Percentiles rank a stretch among this genome's conserved stretches.
Evolutionary conservation across 2,888 invertebrate species (phyloP).

Genomic region (Ochropacha duplaris): DNA sequence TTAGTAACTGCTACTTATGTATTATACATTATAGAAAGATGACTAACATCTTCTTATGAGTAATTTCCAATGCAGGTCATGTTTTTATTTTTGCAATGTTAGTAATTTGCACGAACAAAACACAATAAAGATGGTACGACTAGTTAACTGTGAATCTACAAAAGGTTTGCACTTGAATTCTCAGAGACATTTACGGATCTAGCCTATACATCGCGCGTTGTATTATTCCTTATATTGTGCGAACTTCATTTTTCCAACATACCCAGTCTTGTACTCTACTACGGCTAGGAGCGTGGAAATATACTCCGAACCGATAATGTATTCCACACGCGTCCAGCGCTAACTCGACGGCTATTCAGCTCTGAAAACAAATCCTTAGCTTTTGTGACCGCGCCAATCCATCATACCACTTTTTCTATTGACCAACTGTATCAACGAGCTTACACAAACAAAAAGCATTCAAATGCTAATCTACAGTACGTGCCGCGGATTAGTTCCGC

Average conservation of each 20-base stretch:
- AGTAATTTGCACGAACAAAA: conserved; percentile 15
- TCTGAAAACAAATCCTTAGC: conserved; percentile 78
- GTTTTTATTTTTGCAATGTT: conserved; percentile 2
- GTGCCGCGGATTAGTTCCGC: conserved; percentile 76
- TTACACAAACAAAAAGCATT: conserved; percentile 79
- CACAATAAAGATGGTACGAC: conserved; percentile 19
- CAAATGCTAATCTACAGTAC: conserved; percentile 77
- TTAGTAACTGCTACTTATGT: background rate
- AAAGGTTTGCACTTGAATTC: conserved; percentile 41
- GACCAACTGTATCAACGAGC: conserved; percentile 66
- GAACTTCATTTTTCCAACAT: conserved; percentile 44
- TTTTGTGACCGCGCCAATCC: conserved; percentile 69
- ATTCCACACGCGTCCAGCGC: conserved; percentile 71
- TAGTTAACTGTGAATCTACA: conserved; percentile 37
- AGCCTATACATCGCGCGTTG: conserved; percentile 32
- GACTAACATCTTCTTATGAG: background rate
- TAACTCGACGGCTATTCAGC: conserved; percentile 72
- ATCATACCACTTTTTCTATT: conserved; percentile 77
- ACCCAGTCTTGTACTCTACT: conserved; percentile 32
- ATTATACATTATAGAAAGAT: background rate
- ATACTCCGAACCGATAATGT: conserved; percentile 55
- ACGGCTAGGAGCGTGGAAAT: conserved; percentile 33
- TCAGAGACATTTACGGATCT: conserved; percentile 39
- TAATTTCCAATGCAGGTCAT: background rate
- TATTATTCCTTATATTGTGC: conserved; percentile 42